These are phyloP conservation scores for Sebastolobus alascanus DNA, from an alignment of 2,797 vertebrate species.

Conservation along the genomic window DNA sequence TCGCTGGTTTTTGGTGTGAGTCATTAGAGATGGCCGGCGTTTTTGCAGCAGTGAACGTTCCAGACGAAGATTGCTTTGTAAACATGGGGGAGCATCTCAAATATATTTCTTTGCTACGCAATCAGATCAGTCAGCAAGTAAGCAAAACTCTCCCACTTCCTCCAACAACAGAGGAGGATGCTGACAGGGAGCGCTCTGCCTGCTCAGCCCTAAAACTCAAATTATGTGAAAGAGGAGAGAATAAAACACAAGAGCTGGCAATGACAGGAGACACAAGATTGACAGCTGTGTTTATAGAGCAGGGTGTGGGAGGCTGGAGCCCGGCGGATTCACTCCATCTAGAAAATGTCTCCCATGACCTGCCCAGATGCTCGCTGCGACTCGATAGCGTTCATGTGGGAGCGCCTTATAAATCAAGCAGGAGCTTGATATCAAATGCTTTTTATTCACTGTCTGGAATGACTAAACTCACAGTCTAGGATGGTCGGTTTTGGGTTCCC, in stretches of 20 bases:
- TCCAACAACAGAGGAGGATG: constrained; percentile 34
- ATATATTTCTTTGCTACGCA: constrained; percentile 39
- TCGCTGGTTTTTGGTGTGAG: constrained; percentile 39
- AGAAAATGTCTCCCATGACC: constrained; percentile 67
- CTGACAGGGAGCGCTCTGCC: constrained; percentile 42
- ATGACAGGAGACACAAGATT: constrained; percentile 71
- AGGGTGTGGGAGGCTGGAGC: constrained; percentile 66
- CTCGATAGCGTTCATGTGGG: constrained; percentile 66
- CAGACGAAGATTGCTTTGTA: constrained; percentile 40
- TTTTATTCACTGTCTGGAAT: constrained; percentile 56
- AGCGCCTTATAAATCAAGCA: constrained; percentile 61
- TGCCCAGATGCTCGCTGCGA: constrained; percentile 67
- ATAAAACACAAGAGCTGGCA: constrained; percentile 57
- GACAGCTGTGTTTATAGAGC: constrained; percentile 77
- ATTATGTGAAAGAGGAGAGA: constrained; percentile 48
- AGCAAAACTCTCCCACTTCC: constrained; percentile 42
- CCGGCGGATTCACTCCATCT: constrained; percentile 49
- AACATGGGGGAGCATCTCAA: constrained; percentile 47
- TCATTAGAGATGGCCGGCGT: constrained; percentile 48
- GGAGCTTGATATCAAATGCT: constrained; percentile 64
- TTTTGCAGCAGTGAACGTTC: constrained; percentile 27
- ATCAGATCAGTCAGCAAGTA: constrained; percentile 54
- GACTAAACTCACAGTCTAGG: constrained; percentile 39
- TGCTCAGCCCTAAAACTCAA: constrained; percentile 36
- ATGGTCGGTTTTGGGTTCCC: constrained; percentile 36